phyloP scores from a whole-genome alignment of 2,888 invertebrate species.

The Papilio gigon region DNA sequence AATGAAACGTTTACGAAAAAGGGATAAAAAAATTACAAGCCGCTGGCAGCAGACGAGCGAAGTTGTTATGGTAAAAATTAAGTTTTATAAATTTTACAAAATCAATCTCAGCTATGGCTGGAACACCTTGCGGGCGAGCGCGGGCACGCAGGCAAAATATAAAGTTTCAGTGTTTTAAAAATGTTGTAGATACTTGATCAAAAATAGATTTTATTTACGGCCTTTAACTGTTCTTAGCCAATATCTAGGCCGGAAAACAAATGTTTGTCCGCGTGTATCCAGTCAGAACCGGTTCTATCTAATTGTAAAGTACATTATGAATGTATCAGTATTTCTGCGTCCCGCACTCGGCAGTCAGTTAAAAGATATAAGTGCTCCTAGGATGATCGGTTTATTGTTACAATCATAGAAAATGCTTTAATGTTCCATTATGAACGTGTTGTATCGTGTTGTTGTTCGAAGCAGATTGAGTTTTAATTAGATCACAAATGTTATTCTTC shows the following conservation, averaged over 20 bases:
- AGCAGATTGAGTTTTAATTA: not conserved
- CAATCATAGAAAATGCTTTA: constrained; percentile 4
- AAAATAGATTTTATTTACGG: not conserved
- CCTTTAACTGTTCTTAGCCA: not conserved
- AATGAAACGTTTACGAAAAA: no score
- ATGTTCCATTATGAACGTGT: constrained; percentile 33
- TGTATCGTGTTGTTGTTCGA: constrained; percentile 8
- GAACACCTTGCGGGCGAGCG: no score
- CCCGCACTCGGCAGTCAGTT: not conserved
- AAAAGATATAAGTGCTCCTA: not conserved
- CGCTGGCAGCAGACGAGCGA: no score
- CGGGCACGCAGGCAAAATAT: no score
- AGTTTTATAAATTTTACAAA: no score
- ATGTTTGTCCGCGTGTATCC: not conserved
- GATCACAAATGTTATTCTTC: constrained; percentile 17
- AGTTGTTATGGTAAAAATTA: no score
- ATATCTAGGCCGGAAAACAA: constrained; percentile 13
- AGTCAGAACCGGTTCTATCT: no score
- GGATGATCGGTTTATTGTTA: constrained; percentile 36
- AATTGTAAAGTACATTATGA: not conserved
- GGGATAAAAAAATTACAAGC: no score
- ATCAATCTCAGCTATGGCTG: no score
- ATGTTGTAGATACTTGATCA: not conserved
- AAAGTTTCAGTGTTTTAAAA: no score
- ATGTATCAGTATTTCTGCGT: not conserved